Percentiles rank a stretch among this genome's conserved stretches.
These are phyloP conservation scores for Dromas ardeola DNA, from an alignment of 2,113 vertebrate genomes.

Conservation along the genomic window DNA sequence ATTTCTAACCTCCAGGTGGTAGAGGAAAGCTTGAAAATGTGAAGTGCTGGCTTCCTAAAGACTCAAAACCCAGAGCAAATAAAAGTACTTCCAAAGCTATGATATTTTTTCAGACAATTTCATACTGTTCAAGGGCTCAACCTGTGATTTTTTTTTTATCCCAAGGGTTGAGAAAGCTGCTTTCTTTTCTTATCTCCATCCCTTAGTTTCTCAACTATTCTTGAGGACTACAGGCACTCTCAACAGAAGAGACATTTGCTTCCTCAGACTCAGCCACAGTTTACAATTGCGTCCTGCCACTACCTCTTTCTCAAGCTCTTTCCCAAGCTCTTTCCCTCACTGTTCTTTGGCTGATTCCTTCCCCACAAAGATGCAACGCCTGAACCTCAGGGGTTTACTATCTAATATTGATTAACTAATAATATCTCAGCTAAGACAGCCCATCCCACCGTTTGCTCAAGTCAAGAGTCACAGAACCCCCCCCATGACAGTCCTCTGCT, in stretches of 20 bases:
- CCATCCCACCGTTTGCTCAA: not conserved
- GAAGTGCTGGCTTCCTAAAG: conserved; percentile 32
- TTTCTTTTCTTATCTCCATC: not conserved
- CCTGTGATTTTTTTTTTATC: not conserved
- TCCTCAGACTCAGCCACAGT: not conserved
- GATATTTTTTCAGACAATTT: conserved; percentile 21
- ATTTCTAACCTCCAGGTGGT: conserved; percentile 48
- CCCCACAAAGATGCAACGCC: not conserved
- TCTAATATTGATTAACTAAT: not conserved
- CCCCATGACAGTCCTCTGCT: not conserved
- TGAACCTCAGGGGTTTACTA: not conserved
- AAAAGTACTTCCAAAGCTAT: conserved; percentile 23
- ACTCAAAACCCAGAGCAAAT: conserved; percentile 54
- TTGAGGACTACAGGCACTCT: not conserved
- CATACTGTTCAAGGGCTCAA: not conserved
- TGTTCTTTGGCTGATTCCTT: not conserved
- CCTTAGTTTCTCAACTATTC: not conserved
- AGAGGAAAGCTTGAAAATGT: not conserved
- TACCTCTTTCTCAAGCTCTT: not conserved
- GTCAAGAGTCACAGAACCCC: not conserved
- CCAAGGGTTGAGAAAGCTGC: not conserved
- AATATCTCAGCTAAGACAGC: not conserved
- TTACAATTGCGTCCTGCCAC: not conserved
- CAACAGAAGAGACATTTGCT: not conserved
- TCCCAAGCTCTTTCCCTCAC: not conserved